Evolutionary conservation across 1,140 invertebrate species (phyloP).

Genomic region (Drosophila sechellia): DNA sequence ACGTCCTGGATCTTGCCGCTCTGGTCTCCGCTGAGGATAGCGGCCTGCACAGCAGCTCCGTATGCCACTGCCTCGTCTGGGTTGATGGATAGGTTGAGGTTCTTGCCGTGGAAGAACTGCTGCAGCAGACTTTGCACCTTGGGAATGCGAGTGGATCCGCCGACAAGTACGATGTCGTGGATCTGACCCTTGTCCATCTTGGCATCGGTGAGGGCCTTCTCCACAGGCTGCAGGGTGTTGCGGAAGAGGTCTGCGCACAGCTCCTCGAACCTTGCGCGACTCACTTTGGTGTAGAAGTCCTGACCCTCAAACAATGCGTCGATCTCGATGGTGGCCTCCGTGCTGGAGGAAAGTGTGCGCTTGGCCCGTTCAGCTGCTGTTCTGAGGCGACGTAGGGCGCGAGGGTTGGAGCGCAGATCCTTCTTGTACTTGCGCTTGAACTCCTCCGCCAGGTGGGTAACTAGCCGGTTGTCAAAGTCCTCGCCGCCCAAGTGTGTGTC

Average conservation of each 20-base stretch:
- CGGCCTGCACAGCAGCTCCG: conserved; percentile 90
- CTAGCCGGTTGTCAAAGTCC: conserved; percentile 92
- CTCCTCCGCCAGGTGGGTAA: conserved; percentile 90
- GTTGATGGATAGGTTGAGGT: conserved; percentile 89
- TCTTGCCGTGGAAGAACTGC: conserved; percentile 88
- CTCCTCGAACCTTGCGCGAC: conserved; percentile 93
- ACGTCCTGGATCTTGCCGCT: conserved; percentile 80
- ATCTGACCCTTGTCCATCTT: conserved; percentile 89
- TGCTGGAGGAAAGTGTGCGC: conserved; percentile 88
- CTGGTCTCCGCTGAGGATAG: conserved; percentile 88
- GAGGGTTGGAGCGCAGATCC: conserved; percentile 89
- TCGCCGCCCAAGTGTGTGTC: conserved; percentile 90
- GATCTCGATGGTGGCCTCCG: conserved; percentile 89
- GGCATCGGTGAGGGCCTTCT: conserved; percentile 90
- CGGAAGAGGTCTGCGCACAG: conserved; percentile 92
- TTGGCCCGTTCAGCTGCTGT: conserved; percentile 90
- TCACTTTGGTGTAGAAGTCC: conserved; percentile 94
- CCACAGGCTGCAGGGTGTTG: conserved; percentile 88
- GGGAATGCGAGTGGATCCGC: conserved; percentile 88
- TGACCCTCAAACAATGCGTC: conserved; percentile 90
- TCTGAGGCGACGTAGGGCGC: conserved; percentile 90
- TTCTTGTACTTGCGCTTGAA: conserved; percentile 94
- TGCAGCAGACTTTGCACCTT: conserved; percentile 88
- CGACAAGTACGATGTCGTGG: conserved; percentile 88
- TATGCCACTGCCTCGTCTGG: conserved; percentile 91